Evolutionary conservation across 2,888 invertebrate species (phyloP), one percentile per base, ranked within the genome.

Genomic region (Rhagonycha lutea): DNA sequence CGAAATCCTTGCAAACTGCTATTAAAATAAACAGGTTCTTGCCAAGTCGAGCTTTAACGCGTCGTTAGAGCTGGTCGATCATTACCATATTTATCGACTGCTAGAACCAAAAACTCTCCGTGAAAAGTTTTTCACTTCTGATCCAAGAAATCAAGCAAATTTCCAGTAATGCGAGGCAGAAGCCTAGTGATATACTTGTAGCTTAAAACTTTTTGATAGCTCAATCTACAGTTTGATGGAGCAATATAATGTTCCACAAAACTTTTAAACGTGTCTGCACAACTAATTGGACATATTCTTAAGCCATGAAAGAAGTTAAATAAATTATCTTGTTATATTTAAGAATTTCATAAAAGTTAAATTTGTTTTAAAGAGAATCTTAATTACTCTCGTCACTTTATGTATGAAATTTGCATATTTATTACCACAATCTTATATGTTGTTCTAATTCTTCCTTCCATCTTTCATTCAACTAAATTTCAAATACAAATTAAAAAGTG

Each of bases 251-350:
- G 83, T 83, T 79, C 75, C 69, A 75, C 78, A 80, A 84, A 86
- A 85, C 82, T 86, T 86, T 85, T 79, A 83, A 84, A 85, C 85
- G 85, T 85, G 84, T 82, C 79, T 81, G 83, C 85, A 84, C 83
- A 83, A 82, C 85, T 85, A 86, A 86, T 85, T 65, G 63, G 63
- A 65, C 26, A 65, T 65, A 65, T 65, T 26, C 63, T 65, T 47
- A 47, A 47, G 47, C 12, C 47, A 47, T n/a, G 47, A 47, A 47
- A 47, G 47, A 47, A 47, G 47, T 47, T 47, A 47, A 47, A 47
- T 47, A 47, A 47, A 47, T 47, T 47, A 32, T 32, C 32, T 47
- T 47, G 47, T n/a, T 47, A n/a, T 47, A 47, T 47, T 47, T 47
- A 47, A 47, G 47, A 47, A 47, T 47, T 47, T 47, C 47, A 47